Conservation (phyloP, 1,140 invertebrate species). For the Lethocerus indicus region DNA sequence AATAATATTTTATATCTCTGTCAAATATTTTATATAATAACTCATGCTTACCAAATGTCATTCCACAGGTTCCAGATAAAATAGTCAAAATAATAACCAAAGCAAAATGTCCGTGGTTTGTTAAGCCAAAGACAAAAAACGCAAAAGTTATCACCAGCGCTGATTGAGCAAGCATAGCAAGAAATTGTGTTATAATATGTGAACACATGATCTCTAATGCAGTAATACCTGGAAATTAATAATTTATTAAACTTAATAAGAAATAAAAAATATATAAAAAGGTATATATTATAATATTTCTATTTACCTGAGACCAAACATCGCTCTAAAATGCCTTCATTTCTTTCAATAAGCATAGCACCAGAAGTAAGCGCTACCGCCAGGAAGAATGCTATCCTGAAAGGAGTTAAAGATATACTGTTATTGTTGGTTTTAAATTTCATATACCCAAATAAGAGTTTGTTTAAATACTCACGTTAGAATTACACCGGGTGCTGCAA, state of each 20-base stretch:
- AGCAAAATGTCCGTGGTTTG: conserved; percentile 28
- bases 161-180: conserved; percentile 86
- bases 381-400: conserved; percentile 89
- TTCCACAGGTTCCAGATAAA: conserved; percentile 76
- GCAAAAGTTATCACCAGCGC: conserved; percentile 81
- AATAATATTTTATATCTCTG: not conserved
- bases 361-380: conserved; percentile 83
- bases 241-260: conserved; percentile 2
- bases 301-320: conserved; percentile 52
- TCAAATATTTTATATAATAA: conserved; percentile 1
- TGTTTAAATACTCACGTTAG: conserved; percentile 49
- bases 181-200: conserved; percentile 82
- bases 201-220: conserved; percentile 80
- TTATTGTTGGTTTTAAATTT: not conserved
- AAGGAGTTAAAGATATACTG: conserved; percentile 19
- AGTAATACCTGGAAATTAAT: conserved; percentile 48
- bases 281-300: not conserved
- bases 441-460: not conserved
- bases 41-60: conserved; percentile 60
- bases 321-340: conserved; percentile 69
- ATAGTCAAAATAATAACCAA: conserved; percentile 47
- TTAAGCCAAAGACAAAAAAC: conserved; percentile 52
- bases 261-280: not conserved
- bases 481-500: conserved; percentile 88
- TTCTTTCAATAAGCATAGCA: conserved; percentile 78